Evolutionary conservation across 1,140 invertebrate species (phyloP).

Genomic region (Heliconius hewitsoni): DNA sequence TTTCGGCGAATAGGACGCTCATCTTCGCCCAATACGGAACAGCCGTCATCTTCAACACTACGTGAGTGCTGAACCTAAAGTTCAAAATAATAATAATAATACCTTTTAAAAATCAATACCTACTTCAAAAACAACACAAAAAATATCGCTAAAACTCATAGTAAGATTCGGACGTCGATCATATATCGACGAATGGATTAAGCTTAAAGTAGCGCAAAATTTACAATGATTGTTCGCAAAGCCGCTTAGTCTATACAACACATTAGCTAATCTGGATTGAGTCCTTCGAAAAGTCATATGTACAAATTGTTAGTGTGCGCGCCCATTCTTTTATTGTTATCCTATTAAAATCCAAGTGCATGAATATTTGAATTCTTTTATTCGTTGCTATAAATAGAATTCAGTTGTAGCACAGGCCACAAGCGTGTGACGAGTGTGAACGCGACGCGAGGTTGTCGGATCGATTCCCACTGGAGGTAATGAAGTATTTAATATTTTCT

Average conservation of each 20-base stretch:
- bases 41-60: constrained; percentile 80
- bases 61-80: constrained; percentile 83
- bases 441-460: too few relatives aligned
- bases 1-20: constrained; percentile 88
- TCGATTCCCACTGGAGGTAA: too few relatives aligned
- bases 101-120: neutral
- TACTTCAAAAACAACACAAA: too few relatives aligned
- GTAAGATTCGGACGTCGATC: neutral
- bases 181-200: neutral
- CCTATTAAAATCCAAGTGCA: neutral
- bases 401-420: too few relatives aligned
- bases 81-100: constrained; percentile 2
- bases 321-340: neutral
- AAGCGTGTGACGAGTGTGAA: too few relatives aligned
- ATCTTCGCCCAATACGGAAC: constrained; percentile 84
- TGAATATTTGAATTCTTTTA: neutral
- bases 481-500: too few relatives aligned
- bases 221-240: constrained; percentile 3
- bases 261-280: neutral
- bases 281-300: neutral
- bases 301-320: neutral
- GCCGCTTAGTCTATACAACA: neutral
- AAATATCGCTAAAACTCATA: too few relatives aligned
- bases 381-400: neutral
- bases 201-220: neutral